Evolutionary conservation across 2,113 vertebrate species (phyloP), one percentile per base, ranked within the genome.

Genomic region (Eptesicus fuscus): DNA sequence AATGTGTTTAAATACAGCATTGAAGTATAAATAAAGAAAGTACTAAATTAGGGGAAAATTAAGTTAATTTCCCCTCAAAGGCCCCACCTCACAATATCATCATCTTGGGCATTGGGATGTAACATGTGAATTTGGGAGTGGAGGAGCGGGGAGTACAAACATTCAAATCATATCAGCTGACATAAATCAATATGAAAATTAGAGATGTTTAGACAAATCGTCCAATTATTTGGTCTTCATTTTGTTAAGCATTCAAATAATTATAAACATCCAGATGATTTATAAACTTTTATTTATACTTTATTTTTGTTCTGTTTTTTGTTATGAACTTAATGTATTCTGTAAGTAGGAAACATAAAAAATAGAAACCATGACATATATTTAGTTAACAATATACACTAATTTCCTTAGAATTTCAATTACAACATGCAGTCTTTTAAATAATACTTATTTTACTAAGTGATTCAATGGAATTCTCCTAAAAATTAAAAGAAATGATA

Each of bases 401-500:
- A 5, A 70, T 8, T 84, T 90, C 7, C 28, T 78, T 83, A 79
- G 4, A 74, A 3, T 56, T 93, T 86, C 40, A 56, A 28, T 40
- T 51, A 37, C 1, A 61, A 1, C 4, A 76, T 56, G 47, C 8
- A 40, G 61, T 77, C 49, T 67, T 93, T 86, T 18, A 17, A 84
- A 32, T 63, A 47, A 44, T 63, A 47, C 90, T 63, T 59, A 10
- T 42, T 11, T 18, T 67, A 30, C 44, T 96, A 91, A 91, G 32
- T 78, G 40, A 59, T 93, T 83, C 17, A 37, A 59, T 79, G 88
- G 1, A 3, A 49, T 40, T 94, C 67, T 67, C 6, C 2, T 16
- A 56, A 91, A 97, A 94, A 53, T 80, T 47, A 74, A 92, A 96
- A 95, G 22, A 91, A 88, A 95, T 83, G 4, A 87, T 93, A 84